Base-by-base conservation (phyloP, 2,888 invertebrate species). In the Lasioglossum oenotherae region DNA sequence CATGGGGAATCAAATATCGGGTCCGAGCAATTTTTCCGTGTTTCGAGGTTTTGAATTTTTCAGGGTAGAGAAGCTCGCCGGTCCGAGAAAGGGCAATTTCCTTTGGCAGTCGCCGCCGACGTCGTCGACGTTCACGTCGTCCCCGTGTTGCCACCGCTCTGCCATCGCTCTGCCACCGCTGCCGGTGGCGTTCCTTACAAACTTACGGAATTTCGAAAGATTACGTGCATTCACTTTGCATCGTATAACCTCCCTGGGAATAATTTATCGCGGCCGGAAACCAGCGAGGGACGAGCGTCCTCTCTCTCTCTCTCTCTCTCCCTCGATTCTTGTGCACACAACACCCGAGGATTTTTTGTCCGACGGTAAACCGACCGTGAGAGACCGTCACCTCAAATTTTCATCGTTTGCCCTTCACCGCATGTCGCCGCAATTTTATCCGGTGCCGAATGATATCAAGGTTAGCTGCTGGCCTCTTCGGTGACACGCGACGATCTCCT, bases 161-260 rank as follows among this genome's bases (percentile, higher is more conserved):
- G 60, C 12, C 60, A 27, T 1, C 27, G 60, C 19, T 49, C 27
- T 19, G 19, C 27, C 46, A 31, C 1, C 57, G 72, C 38, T 53
- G 41, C 60, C 49, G 67, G 12, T 46, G 49, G 76, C 72, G 57
- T 64, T 74, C 35, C 46, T 27, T 27, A 53, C 16, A 31, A 71
- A 49, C 49, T 74, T 38, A 4, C 23, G 49, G 71, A 78, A 75
- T 80, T 80, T 71, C 44, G 14, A 38, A 16, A 41, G 57, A 72
- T 78, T 78, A 69, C 75, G 72, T 8, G 78, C 64, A 31, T 80
- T 86, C 78, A 75, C 85, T 85, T 86, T 86, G 85, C 86, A 72
- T 85, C 77, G 74, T 31, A 72, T 86, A 85, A 85, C 85, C 85
- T 80, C 44, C 35, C 27, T 8, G 69, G 35, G 53, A 74, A 75